phyloP scores from a whole-genome alignment of 1,140 invertebrate genomes.

The Dendrolimus kikuchii region DNA sequence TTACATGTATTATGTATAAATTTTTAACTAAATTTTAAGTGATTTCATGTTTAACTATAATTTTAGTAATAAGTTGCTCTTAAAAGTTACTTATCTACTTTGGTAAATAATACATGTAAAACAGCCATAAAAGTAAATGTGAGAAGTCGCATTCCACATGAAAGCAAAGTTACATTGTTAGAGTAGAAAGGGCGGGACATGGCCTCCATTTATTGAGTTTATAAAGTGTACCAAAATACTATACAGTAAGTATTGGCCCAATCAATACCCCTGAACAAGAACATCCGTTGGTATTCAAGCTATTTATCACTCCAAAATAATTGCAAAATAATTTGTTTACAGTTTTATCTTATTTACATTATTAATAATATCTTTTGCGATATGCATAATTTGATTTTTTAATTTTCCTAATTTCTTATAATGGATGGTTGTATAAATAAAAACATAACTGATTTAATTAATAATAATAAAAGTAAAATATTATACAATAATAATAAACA shows the following conservation, averaged over 20 bases:
- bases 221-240: slow-evolving; percentile 39
- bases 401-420: slow-evolving; percentile 55
- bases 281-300: slow-evolving; percentile 19
- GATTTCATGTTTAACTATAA: too few relatives aligned
- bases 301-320: slow-evolving; percentile 34
- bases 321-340: slow-evolving; percentile 56
- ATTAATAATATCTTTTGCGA: slow-evolving; percentile 42
- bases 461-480: slow-evolving; percentile 25
- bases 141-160: too few relatives aligned
- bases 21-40: too few relatives aligned
- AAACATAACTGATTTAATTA: slow-evolving; percentile 48
- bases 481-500: slow-evolving; percentile 50
- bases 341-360: slow-evolving; percentile 55
- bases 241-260: slow-evolving; percentile 16
- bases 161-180: too few relatives aligned
- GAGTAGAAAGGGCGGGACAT: slow-evolving; percentile 43
- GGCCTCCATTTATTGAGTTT: slow-evolving; percentile 28
- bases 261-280: slow-evolving; percentile 19
- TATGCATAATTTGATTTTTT: slow-evolving; percentile 54
- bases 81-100: too few relatives aligned
- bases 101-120: too few relatives aligned
- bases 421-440: slow-evolving; percentile 49
- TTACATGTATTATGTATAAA: too few relatives aligned
- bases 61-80: too few relatives aligned
- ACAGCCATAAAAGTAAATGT: too few relatives aligned